Base-by-base conservation (phyloP, 2,797 vertebrate genomes). In the Agapornis canus region DNA sequence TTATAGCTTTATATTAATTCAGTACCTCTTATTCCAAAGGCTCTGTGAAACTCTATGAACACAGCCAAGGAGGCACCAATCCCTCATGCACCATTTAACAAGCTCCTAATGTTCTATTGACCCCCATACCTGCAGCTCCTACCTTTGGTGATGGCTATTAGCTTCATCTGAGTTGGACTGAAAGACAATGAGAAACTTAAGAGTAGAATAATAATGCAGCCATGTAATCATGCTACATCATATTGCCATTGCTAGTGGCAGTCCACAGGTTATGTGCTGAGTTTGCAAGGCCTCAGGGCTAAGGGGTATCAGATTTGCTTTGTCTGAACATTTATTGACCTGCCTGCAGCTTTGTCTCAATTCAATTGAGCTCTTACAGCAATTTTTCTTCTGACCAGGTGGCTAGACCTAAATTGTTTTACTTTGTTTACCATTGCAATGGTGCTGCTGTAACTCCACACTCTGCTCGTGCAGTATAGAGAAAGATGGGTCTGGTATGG, bases 1-100 rank as follows among this genome's bases (percentile, higher is more conserved):
- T 94, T 92, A 90, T 92, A 90, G 82, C 63, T 79, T 76, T 60
- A 29, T 66, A 76, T 76, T 92, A 81, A 92, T 88, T 90, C 73
- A 82, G 54, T 61, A 25, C 47, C 66, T 35, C 54, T 95, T 59
- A 82, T 90, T 80, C 47, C 77, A 79, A 54, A 35, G 43, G 39
- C 63, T 89, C 47, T 77, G 6, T 70, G 65, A 81, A 80, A 73
- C 70, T 49, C 52, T 72, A 39, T 37, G n/a, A 94, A 49, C 51
- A 10, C 20, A 79, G 47, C 54, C 31, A 54, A 83, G 66, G 88
- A 83, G 73, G 37, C 54, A 39, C 31, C 48, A 60, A 13, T 43
- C 56, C 48, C 0, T 0, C 56, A 11, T 31, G 65, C 42, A 49
- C 11, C 9, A 51, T 52, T 66, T 51, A 52, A 42, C 5, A 32